A percentile compares a stretch with the other conserved stretches of the same genome.
These are phyloP conservation scores for Blastobasis adustella DNA, from an alignment of 2,888 invertebrate species.

Conservation along the genomic window DNA sequence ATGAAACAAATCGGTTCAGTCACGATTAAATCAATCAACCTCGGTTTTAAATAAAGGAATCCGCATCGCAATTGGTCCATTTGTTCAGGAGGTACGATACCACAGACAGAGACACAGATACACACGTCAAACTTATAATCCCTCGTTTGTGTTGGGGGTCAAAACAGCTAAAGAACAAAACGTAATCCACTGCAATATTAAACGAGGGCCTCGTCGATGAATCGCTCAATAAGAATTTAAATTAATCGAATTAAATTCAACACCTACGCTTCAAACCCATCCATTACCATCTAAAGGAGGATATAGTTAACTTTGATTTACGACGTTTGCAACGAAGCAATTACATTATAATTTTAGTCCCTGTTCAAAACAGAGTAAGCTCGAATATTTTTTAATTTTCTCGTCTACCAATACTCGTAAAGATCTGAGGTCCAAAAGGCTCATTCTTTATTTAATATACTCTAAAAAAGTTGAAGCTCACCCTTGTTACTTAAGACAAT, in stretches of 20 bases:
- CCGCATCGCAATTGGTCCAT: too few relatives aligned
- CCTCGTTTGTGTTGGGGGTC: too few relatives aligned
- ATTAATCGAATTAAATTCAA: conserved; percentile 22
- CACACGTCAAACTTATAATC: too few relatives aligned
- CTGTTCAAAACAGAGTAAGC: background rate
- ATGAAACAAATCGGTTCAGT: too few relatives aligned
- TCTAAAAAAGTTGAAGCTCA: conserved; percentile 52
- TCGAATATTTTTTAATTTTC: conserved; percentile 8
- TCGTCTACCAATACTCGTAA: conserved; percentile 21
- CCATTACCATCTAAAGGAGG: conserved; percentile 20
- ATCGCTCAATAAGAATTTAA: conserved; percentile 13
- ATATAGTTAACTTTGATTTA: conserved; percentile 29
- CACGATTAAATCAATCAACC: too few relatives aligned
- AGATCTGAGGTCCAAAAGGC: conserved; percentile 25
- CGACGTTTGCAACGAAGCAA: conserved; percentile 19
- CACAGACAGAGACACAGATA: too few relatives aligned
- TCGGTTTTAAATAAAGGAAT: too few relatives aligned
- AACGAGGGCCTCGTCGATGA: background rate
- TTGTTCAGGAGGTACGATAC: too few relatives aligned
- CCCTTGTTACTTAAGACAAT: conserved; percentile 62
- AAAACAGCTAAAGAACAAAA: too few relatives aligned
- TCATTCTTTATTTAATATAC: conserved; percentile 49
- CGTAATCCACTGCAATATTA: too few relatives aligned
- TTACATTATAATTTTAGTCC: conserved; percentile 19
- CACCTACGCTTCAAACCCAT: conserved; percentile 19